A percentile compares a stretch with the other conserved stretches of the same genome.
These are phyloP conservation scores for Lasioglossum pauxillum DNA, from an alignment of 2,888 invertebrate species.

Conservation along the genomic window DNA sequence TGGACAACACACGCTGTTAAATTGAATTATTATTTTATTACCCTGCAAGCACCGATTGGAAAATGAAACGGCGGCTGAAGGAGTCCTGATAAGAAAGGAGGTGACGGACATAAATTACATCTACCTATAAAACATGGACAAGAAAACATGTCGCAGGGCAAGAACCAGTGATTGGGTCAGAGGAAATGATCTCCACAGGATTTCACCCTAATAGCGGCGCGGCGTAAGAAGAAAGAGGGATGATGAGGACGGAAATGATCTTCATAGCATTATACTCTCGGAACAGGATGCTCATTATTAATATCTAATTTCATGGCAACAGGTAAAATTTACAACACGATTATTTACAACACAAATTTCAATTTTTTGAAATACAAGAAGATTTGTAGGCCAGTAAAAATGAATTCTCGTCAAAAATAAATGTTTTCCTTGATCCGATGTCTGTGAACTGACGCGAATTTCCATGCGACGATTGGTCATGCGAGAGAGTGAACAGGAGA, in stretches of 20 bases:
- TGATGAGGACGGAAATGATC: not conserved
- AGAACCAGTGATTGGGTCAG: too few species aligned
- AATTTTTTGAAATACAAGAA: too few species aligned
- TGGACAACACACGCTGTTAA: not conserved
- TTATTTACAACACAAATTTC: too few species aligned
- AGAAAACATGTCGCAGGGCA: not conserved
- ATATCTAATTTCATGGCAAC: not conserved
- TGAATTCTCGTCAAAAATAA: not conserved
- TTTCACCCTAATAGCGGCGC: not conserved
- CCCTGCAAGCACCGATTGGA: not conserved
- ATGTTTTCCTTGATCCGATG: too few species aligned
- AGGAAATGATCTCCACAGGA: not conserved
- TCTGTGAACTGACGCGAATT: not conserved
- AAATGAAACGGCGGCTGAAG: not conserved
- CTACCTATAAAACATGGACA: not conserved
- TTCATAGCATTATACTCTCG: not conserved
- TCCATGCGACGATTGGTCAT: not conserved
- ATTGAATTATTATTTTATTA: not conserved
- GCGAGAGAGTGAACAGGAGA: not conserved
- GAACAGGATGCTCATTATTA: not conserved
- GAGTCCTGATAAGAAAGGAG: not conserved
- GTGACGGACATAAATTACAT: not conserved
- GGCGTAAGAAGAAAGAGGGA: not conserved
- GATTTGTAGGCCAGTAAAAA: not conserved
- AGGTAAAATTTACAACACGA: not conserved